These are phyloP conservation scores for Myiagra hebetior DNA, from an alignment of 2,113 vertebrate genomes.

Conservation along the genomic window DNA sequence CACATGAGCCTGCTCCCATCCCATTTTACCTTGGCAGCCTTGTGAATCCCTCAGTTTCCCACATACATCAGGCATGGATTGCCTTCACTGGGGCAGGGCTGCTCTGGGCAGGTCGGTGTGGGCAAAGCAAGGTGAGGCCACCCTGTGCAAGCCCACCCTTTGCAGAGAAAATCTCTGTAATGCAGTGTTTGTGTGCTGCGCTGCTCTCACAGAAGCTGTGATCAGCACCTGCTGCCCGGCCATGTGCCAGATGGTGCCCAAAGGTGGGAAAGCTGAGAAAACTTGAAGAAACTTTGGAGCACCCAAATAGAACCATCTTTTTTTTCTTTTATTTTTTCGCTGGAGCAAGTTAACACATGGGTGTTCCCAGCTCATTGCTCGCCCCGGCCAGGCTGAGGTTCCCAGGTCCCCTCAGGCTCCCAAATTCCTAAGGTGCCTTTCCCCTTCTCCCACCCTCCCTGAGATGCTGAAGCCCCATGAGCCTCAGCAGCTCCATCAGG, in stretches of 20 bases:
- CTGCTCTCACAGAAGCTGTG: not conserved
- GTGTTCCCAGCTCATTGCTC: not conserved
- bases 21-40: not conserved
- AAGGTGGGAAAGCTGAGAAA: not conserved
- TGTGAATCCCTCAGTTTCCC: not conserved
- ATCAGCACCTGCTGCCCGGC: not conserved
- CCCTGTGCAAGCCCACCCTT: rapidly evolving
- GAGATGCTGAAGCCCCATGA: not conserved
- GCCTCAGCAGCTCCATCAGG: not conserved
- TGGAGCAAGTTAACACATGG: rapidly evolving
- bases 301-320: not conserved
- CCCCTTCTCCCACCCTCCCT: not conserved
- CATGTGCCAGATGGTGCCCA: not conserved
- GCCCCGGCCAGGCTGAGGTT: not conserved
- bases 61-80: rapidly evolving
- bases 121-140: not conserved
- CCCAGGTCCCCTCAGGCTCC: too few species aligned
- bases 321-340: too few species aligned
- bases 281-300: not conserved
- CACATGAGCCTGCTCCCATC: not conserved
- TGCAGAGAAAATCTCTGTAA: not conserved
- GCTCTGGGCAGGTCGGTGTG: not conserved
- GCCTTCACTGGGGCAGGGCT: not conserved
- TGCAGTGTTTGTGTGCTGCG: not conserved
- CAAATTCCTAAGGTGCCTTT: not conserved